These are phyloP conservation scores for Brachycybe producta DNA, from an alignment of 2,888 invertebrate genomes.

Conservation along the genomic window DNA sequence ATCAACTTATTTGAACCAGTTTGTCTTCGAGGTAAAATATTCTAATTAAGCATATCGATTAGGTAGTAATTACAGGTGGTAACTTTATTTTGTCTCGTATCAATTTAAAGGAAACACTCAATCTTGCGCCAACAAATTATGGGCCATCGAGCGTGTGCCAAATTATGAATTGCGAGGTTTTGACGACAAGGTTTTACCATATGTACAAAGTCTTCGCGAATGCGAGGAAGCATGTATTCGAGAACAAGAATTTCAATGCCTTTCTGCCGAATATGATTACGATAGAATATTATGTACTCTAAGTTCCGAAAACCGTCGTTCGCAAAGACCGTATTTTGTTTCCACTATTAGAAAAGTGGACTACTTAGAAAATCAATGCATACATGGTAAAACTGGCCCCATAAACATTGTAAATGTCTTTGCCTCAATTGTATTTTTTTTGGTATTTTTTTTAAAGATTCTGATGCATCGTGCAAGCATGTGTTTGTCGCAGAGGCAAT, in stretches of 20 bases:
- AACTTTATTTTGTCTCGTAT: too few species aligned
- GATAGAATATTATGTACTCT: slow-evolving; percentile 37
- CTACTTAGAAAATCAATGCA: slow-evolving; percentile 43
- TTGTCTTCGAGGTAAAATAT: slow-evolving; percentile 32
- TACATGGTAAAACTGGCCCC: too few species aligned
- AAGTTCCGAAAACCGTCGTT: slow-evolving; percentile 38
- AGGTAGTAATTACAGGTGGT: background rate
- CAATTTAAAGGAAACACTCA: slow-evolving; percentile 8
- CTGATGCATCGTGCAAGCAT: slow-evolving; percentile 28
- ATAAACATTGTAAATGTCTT: too few species aligned
- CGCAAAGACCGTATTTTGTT: slow-evolving; percentile 35
- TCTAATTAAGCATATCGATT: slow-evolving; percentile 5
- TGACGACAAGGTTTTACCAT: slow-evolving; percentile 35
- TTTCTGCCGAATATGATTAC: slow-evolving; percentile 41
- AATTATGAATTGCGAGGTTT: slow-evolving; percentile 38
- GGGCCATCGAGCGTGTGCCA: slow-evolving; percentile 41
- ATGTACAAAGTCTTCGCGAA: slow-evolving; percentile 39
- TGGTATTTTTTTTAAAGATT: too few species aligned
- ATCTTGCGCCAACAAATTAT: slow-evolving; percentile 23
- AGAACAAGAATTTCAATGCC: slow-evolving; percentile 35
- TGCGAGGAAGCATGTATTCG: slow-evolving; percentile 40
- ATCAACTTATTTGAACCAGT: slow-evolving; percentile 38
- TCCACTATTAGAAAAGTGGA: slow-evolving; percentile 34
- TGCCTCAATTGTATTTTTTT: too few species aligned
- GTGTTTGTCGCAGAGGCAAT: slow-evolving; percentile 28